These are phyloP conservation scores for Rhinolophus sinicus DNA, from an alignment of 2,113 vertebrate genomes.

Conservation along the genomic window DNA sequence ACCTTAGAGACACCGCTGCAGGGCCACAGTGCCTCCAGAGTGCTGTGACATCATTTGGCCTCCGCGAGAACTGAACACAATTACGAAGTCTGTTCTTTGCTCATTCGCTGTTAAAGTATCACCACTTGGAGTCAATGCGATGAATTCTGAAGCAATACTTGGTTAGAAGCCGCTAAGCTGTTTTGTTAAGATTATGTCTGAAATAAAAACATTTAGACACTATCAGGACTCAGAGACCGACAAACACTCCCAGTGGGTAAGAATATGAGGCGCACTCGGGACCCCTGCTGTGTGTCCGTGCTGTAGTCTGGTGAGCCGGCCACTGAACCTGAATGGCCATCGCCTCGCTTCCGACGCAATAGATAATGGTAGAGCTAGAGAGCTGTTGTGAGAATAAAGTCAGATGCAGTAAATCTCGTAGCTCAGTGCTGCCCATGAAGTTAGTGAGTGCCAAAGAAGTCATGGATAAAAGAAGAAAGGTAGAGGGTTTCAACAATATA, in stretches of 20 bases:
- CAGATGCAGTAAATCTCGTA: background rate
- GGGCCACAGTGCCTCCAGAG: background rate
- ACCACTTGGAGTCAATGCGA: background rate
- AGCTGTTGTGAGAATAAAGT: background rate
- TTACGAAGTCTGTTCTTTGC: background rate
- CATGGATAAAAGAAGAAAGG: background rate
- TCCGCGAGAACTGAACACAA: background rate
- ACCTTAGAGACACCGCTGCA: background rate
- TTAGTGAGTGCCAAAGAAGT: background rate
- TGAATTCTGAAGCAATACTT: constrained; percentile 28
- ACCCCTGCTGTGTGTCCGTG: background rate
- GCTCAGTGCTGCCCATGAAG: background rate
- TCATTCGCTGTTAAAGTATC: background rate
- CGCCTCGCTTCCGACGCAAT: background rate
- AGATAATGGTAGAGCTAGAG: background rate
- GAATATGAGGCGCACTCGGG: background rate
- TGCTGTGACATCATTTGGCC: background rate
- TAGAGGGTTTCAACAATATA: background rate
- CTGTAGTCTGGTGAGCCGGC: background rate
- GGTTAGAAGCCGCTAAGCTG: background rate
- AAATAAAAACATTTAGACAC: constrained; percentile 8
- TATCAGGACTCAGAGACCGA: background rate
- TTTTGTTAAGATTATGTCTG: background rate
- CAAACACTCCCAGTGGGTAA: background rate
- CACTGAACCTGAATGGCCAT: background rate